These are phyloP conservation scores for Stylophora pistillata DNA, from an alignment of 64 coral and sea anemone genomes.

Conservation along the genomic window DNA sequence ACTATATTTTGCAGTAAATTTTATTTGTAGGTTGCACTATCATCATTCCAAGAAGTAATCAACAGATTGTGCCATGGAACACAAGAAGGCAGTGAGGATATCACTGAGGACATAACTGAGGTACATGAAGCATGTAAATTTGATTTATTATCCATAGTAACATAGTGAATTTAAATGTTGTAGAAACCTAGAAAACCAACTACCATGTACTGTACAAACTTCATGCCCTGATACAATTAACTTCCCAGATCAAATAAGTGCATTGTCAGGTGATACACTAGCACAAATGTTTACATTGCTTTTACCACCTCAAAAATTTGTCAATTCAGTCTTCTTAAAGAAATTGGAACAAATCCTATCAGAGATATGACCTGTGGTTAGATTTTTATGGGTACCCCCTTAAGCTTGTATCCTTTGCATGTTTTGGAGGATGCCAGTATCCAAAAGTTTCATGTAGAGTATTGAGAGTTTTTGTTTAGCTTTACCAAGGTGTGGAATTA, in stretches of 20 bases:
- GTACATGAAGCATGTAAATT: not conserved
- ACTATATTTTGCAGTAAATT: not conserved
- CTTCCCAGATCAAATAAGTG: too few species aligned
- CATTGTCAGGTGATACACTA: too few species aligned
- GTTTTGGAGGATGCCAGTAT: too few species aligned
- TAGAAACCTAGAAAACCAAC: not conserved
- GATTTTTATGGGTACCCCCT: too few species aligned
- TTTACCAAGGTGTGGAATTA: not conserved
- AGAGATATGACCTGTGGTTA: too few species aligned
- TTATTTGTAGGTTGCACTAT: constrained; percentile 71
- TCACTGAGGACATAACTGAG: not conserved
- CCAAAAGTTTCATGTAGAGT: not conserved
- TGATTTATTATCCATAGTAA: not conserved
- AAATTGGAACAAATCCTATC: too few species aligned
- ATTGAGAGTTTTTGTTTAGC: not conserved
- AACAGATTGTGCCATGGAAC: constrained; percentile 83
- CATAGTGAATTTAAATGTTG: not conserved
- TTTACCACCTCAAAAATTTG: too few species aligned
- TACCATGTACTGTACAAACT: too few species aligned
- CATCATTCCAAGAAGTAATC: constrained; percentile 88
- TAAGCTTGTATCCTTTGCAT: too few species aligned
- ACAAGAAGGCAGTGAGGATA: constrained; percentile 46
- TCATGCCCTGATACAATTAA: too few species aligned
- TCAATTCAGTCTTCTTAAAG: too few species aligned
- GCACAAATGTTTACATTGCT: too few species aligned